phyloP scores from a whole-genome alignment of 2,797 vertebrate genomes.

The Vespertilio murinus region DNA sequence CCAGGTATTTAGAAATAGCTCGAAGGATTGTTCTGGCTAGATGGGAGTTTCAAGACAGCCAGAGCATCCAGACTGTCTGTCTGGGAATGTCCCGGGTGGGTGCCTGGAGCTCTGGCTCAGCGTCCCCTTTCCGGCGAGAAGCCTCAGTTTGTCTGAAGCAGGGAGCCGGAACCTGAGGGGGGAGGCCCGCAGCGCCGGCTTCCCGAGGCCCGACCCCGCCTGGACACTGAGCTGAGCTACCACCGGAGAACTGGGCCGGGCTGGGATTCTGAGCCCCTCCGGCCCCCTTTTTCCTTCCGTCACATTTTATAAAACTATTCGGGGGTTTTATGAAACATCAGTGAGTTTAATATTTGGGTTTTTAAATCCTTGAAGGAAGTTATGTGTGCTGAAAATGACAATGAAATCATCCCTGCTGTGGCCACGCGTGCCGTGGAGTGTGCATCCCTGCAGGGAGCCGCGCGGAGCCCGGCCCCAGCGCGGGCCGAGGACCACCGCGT shows the following conservation, averaged over 20 bases:
- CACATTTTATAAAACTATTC: neutral
- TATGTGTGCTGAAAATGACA: neutral
- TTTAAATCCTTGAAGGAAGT: slow-evolving; percentile 34
- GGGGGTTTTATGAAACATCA: neutral
- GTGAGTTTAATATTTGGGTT: neutral
- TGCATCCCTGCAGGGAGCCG: neutral
- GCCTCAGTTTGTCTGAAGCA: neutral
- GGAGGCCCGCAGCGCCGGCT: neutral
- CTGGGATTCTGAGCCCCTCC: neutral
- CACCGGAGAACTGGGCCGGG: neutral
- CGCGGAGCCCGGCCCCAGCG: too few relatives aligned
- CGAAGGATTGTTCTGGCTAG: neutral
- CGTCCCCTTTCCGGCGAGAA: neutral
- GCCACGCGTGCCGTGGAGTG: neutral
- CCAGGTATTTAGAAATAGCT: neutral
- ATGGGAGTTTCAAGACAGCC: neutral
- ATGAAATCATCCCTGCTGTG: neutral
- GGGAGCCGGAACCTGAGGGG: neutral
- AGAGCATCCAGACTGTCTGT: neutral
- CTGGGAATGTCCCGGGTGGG: neutral
- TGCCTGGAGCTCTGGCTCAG: neutral
- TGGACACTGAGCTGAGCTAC: too few relatives aligned
- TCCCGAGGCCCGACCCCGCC: neutral
- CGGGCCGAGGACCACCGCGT: neutral
- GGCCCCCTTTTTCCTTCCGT: neutral